phyloP scores from a whole-genome alignment of 2,113 vertebrate species.

The Gadus macrocephalus region DNA sequence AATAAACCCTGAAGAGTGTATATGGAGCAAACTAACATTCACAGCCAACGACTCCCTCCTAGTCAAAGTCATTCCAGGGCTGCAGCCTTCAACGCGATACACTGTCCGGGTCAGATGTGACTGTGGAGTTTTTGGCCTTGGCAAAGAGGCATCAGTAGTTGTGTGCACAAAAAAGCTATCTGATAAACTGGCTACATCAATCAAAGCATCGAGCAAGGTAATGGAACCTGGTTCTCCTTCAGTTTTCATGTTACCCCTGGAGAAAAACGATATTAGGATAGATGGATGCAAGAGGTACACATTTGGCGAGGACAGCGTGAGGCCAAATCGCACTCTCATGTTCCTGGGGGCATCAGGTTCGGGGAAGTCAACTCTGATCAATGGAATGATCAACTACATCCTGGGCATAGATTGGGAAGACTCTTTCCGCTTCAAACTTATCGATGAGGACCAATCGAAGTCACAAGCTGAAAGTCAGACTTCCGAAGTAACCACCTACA shows the following conservation, averaged over 20 bases:
- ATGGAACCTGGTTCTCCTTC: background rate
- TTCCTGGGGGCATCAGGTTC: conserved; percentile 53
- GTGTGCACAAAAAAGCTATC: background rate
- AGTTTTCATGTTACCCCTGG: background rate
- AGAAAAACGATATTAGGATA: background rate
- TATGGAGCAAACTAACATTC: background rate
- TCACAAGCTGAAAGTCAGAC: conserved; percentile 54
- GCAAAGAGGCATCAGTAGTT: background rate
- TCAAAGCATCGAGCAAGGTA: background rate
- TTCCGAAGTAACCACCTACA: conserved; percentile 38
- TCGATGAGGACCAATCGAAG: conserved; percentile 25
- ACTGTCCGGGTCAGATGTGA: background rate
- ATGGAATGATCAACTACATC: conserved; percentile 53
- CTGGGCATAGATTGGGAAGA: conserved; percentile 52
- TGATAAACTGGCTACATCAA: background rate
- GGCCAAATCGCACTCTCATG: conserved; percentile 37
- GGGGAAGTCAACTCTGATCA: conserved; percentile 52
- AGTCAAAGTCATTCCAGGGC: background rate
- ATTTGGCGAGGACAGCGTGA: conserved; percentile 18
- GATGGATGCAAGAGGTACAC: conserved; percentile 1
- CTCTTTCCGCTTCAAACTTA: conserved; percentile 39
- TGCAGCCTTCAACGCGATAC: background rate
- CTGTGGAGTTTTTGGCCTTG: background rate
- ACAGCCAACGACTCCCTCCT: background rate
- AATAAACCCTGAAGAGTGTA: background rate